Conservation (phyloP, 1,140 invertebrate genomes). For the Megathymus violae region DNA sequence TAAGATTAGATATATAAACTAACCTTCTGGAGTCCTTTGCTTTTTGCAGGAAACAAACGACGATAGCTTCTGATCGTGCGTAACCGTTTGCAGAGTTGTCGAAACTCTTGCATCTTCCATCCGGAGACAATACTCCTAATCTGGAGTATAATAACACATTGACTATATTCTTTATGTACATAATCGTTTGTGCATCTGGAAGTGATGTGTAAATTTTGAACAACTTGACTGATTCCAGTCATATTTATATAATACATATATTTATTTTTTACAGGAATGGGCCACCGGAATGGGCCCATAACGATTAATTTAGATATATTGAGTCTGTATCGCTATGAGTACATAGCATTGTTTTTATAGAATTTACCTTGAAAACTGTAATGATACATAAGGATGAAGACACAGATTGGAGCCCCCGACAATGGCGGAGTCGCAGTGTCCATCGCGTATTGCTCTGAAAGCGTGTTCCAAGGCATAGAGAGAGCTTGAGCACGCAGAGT, state of each 20-base stretch:
- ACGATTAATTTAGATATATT: no score
- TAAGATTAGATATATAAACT: conserved; percentile 32
- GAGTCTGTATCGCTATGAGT: no score
- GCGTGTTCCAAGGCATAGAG: conserved; percentile 93
- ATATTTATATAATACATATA: no score
- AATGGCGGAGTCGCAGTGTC: conserved; percentile 92
- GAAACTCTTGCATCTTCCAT: conserved; percentile 95
- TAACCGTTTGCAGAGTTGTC: conserved; percentile 92
- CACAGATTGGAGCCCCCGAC: conserved; percentile 94
- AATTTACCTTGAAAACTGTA: conserved; percentile 90
- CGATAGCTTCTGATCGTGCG: conserved; percentile 90
- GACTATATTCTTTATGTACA: no score
- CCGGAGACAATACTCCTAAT: conserved; percentile 92
- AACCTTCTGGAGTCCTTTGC: conserved; percentile 88
- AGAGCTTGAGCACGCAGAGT: conserved; percentile 97
- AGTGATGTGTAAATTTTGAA: no score
- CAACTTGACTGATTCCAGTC: no score
- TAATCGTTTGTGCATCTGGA: no score
- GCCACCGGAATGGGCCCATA: no score
- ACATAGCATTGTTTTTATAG: no score
- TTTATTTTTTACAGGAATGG: no score
- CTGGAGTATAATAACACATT: conserved; percentile 64
- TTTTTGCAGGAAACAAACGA: conserved; percentile 92
- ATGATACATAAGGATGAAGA: conserved; percentile 91
- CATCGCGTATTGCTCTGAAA: conserved; percentile 89